Base-by-base conservation (phyloP, 1,140 invertebrate species). In the Bilobella aurantiaca region DNA sequence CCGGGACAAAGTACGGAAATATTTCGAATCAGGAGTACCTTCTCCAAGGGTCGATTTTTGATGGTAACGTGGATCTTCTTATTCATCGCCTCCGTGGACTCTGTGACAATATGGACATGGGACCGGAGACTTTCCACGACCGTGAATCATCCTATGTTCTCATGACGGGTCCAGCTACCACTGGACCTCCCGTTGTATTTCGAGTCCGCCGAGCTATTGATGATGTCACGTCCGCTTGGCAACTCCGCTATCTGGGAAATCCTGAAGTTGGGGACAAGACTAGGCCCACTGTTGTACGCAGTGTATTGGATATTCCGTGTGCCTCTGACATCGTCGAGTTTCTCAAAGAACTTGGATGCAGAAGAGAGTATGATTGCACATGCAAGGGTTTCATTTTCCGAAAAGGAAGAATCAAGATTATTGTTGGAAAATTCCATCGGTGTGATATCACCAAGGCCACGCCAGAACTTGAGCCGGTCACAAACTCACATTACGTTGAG, bases 331-430 rank as follows among this genome's bases (percentile, higher is more conserved):
- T 96, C 12, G 84, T 92, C 0, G 90, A 95, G 69, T 98, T 96
- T 77, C 81, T 98, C 0, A 89, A 85, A 60, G 94, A 97, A 81
- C 79, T 96, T 71, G 94, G 94, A 8, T 92, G 88, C 74, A 80
- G 88, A 67, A 78, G 91, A 58, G 94, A 97, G 75, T 96, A 93
- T 81, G 94, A 97, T 79, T 97, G 91, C 76, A 89, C 92, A 72
- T 85, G 90, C 0, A 87, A 92, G 79, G 95, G 94, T 18, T 95
- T 90, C 73, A 93, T 97, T 85, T 97, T 97, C 74, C 83, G 92
- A 58, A 97, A 97, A 81, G 94, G 94, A 0, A 81, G 93, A 74
- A 95, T 98, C 90, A 97, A 97, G 77, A 89, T 96, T 1, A 95
- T 91, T 1, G 92, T 97, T 0, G 91, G 91, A 0, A 97, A 97